Conservation (phyloP, 2,113 vertebrate species). For the Calyptomena viridis region DNA sequence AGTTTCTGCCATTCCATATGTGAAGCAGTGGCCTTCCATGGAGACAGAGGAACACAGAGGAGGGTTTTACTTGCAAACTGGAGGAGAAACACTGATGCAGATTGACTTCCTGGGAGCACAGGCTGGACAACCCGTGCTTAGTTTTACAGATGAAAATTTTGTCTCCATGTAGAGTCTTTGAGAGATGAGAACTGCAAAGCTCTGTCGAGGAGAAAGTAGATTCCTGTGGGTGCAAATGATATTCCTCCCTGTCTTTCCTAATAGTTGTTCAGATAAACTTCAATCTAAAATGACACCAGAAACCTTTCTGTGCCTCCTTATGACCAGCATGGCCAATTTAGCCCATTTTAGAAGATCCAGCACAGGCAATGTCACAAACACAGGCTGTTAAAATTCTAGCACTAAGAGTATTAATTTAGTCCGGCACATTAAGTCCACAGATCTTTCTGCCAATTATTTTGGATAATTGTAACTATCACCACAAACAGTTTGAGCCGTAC, state of each 20-base stretch:
- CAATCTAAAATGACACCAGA: neutral
- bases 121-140: accelerated
- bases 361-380: neutral
- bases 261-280: neutral
- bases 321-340: neutral
- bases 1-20: neutral
- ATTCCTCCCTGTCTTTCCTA: neutral
- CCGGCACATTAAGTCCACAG: neutral
- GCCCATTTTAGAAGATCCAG: neutral
- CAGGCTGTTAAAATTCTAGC: neutral
- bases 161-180: neutral
- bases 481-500: constrained; percentile 17
- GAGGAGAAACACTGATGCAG: neutral
- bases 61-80: neutral
- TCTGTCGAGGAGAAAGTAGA: neutral
- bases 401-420: constrained; percentile 21
- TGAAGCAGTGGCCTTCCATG: neutral
- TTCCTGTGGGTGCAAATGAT: neutral
- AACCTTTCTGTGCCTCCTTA: neutral
- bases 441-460: constrained; percentile 50
- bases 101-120: neutral
- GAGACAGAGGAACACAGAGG: neutral
- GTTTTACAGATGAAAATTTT: neutral
- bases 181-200: neutral
- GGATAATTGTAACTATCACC: constrained; percentile 45